phyloP scores from a whole-genome alignment of 1,140 invertebrate genomes.

The Sitobion miscanthi region DNA sequence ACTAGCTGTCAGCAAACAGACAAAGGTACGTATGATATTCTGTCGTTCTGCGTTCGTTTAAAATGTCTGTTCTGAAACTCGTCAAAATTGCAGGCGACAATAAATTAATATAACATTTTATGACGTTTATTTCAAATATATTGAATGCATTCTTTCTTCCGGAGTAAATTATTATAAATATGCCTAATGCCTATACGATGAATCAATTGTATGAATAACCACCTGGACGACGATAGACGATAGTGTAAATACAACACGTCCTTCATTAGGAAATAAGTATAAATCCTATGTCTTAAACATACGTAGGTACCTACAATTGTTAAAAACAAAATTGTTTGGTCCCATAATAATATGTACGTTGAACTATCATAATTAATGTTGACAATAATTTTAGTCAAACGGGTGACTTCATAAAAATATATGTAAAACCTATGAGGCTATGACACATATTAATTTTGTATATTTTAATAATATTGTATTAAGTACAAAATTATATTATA shows the following conservation, averaged over 20 bases:
- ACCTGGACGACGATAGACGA: neutral
- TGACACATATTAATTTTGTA: neutral
- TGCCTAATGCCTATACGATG: neutral
- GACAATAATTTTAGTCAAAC: neutral
- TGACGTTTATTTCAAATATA: neutral
- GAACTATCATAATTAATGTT: neutral
- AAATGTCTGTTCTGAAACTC: neutral
- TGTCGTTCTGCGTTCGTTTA: neutral
- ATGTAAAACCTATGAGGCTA: neutral
- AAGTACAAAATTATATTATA: neutral
- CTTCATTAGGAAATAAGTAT: constrained; percentile 16
- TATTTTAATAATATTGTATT: neutral
- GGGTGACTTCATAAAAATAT: neutral
- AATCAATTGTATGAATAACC: neutral
- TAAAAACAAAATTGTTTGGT: neutral
- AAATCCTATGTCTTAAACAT: neutral
- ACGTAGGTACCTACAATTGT: neutral
- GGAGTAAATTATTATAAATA: neutral
- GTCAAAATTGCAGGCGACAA: neutral
- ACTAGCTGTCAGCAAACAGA: neutral
- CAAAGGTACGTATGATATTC: too few relatives aligned
- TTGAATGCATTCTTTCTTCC: neutral
- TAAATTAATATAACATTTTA: neutral
- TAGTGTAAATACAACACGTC: neutral
- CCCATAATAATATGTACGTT: neutral